A percentile compares a stretch with the other conserved stretches of the same genome.
Conservation (phyloP, 2,888 invertebrate genomes). For the Cantharis flavilabris region DNA sequence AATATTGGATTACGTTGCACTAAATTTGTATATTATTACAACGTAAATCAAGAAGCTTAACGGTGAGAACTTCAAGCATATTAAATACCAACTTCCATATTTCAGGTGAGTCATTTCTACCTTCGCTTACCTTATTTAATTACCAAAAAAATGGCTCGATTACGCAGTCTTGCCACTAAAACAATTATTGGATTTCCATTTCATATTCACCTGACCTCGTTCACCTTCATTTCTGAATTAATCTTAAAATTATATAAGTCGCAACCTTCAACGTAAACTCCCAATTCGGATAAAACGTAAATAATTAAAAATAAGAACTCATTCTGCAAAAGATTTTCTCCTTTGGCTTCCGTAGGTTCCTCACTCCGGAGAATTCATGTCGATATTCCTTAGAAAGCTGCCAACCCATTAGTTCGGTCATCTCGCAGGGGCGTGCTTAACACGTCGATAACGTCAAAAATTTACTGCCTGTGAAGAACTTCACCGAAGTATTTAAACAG, state of each 20-base stretch:
- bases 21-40: constrained; percentile 10
- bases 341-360: not conserved
- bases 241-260: not conserved
- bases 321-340: not conserved
- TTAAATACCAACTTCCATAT: constrained; percentile 10
- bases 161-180: not conserved
- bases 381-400: not conserved
- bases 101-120: constrained; percentile 3
- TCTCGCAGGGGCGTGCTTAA: not conserved
- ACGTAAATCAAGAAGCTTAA: constrained; percentile 13
- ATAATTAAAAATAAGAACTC: not conserved
- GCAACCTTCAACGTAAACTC: not conserved
- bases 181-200: not conserved
- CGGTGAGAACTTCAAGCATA: constrained; percentile 5
- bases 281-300: not conserved
- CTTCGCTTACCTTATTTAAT: not conserved
- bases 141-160: not conserved
- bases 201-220: not conserved
- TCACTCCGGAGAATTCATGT: not conserved
- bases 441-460: no score
- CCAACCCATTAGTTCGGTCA: not conserved
- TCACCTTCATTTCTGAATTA: not conserved
- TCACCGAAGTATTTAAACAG: no score
- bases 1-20: constrained; percentile 9
- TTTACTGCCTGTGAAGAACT: no score